These are phyloP conservation scores for Aphodius granarius DNA, from an alignment of 2,888 invertebrate genomes.

Conservation along the genomic window DNA sequence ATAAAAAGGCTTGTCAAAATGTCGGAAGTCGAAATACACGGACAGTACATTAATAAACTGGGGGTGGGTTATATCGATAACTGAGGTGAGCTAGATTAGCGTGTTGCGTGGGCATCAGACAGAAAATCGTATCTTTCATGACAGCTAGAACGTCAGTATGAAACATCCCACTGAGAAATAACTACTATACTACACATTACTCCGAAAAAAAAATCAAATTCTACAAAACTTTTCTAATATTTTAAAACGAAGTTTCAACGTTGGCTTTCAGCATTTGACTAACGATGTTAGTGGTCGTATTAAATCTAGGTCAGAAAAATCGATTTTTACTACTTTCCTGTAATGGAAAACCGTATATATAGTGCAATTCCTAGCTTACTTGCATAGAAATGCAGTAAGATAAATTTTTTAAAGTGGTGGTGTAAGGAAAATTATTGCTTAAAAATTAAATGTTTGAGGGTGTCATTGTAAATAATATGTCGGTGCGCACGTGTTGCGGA, in stretches of 20 bases:
- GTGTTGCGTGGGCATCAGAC: neutral
- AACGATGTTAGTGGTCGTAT: neutral
- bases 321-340: neutral
- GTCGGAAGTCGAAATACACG: neutral
- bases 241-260: neutral
- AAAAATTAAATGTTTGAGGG: neutral
- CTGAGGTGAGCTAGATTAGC: neutral
- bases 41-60: neutral
- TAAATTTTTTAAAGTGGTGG: neutral
- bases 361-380: neutral
- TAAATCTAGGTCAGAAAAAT: slow-evolving; percentile 13
- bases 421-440: neutral
- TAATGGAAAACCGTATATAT: neutral
- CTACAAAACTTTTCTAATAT: neutral
- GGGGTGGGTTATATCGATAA: neutral
- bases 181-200: neutral
- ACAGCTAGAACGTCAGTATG: neutral
- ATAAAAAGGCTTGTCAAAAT: neutral
- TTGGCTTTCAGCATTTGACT: neutral
- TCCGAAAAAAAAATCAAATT: neutral
- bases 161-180: neutral
- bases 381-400: neutral
- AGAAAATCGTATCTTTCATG: neutral
- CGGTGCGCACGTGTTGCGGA: slow-evolving; percentile 33
- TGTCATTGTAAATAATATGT: neutral